These are phyloP conservation scores for Hydriomena furcata DNA, from an alignment of 2,888 invertebrate species.

Conservation along the genomic window DNA sequence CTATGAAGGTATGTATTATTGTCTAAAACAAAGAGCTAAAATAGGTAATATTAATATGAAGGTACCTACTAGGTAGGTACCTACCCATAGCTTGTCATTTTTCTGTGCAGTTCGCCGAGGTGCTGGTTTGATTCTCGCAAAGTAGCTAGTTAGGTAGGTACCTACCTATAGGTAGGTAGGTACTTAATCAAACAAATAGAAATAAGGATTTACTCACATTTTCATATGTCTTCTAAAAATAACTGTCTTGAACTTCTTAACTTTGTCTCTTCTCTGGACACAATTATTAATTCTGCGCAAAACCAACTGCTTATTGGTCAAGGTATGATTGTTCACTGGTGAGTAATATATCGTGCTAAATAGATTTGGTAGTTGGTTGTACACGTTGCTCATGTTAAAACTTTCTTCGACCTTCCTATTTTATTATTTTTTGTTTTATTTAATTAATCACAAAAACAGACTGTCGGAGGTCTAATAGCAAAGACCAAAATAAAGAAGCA, in stretches of 20 bases:
- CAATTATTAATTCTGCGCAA: conserved; percentile 55
- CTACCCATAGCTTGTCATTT: too few species aligned
- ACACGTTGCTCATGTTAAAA: conserved; percentile 69
- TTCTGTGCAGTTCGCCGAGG: too few species aligned
- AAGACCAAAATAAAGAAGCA: conserved; percentile 49
- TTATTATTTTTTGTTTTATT: conserved; percentile 20
- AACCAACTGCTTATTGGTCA: conserved; percentile 49
- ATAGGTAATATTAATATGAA: too few species aligned
- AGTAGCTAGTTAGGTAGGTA: too few species aligned
- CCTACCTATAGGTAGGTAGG: conserved; percentile 1
- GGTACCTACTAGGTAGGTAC: too few species aligned
- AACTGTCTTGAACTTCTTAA: conserved; percentile 68
- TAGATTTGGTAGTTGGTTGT: conserved; percentile 51
- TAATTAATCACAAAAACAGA: conserved; percentile 25
- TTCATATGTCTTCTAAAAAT: conserved; percentile 61
- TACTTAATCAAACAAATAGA: background rate
- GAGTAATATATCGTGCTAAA: conserved; percentile 50
- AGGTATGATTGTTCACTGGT: conserved; percentile 37
- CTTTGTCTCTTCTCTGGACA: conserved; percentile 65
- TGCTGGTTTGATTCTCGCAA: too few species aligned
- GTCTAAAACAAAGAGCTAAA: too few species aligned
- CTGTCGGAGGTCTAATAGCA: conserved; percentile 53
- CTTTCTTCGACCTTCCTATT: conserved; percentile 30
- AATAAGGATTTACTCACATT: conserved; percentile 66
- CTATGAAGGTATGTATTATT: too few species aligned